Base-by-base conservation (phyloP, 2,888 invertebrate species). In the Meta bourneti region DNA sequence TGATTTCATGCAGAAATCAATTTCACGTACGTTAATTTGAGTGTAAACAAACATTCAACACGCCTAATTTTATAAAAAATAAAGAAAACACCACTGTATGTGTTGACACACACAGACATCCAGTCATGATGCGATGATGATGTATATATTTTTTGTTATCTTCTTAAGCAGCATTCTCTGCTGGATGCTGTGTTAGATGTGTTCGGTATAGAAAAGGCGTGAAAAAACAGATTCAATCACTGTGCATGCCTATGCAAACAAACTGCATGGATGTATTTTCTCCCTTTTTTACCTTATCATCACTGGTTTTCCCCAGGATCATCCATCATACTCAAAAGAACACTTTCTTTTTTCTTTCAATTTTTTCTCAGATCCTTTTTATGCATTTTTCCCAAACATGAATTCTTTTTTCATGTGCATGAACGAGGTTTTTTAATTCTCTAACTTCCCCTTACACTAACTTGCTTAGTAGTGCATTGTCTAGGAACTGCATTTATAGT, bases 201-300 rank as follows among this genome's bases (percentile, higher is more conserved):
- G 81, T 70, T 81, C 49, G 13, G 19, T 8, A 49, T 34, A 51
- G 69, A 69, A 89, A 51, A 82, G 80, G 78, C 51, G 86, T 75
- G 89, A 79, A 89, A 89, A 84, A 84, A 83, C 52, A 69, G 52
- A 74, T 87, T 91, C 91, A 91, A 87, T 91, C 91, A 91, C 78
- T 72, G 70, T 49, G 54, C 75, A 79, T 52, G 51, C 61, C 72
- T 82, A 90, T 90, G 84, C 79, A 91, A 91, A 87, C 87, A 91
- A 51, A 90, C 84, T 54, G 54, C 49, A 71, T 82, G 48, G 61
- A 34, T 83, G 74, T 90, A 54, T 83, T 88, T 83, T 79, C 69
- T 34, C 75, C 69, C 79, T 61, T 83, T 79, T 61, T 82, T 51
- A 52, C 19, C 49, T 81, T 85, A 85, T 90, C 90, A 90, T 69